These are phyloP conservation scores for Heterotilapia buettikoferi DNA, from an alignment of 2,113 vertebrate species.

Conservation along the genomic window DNA sequence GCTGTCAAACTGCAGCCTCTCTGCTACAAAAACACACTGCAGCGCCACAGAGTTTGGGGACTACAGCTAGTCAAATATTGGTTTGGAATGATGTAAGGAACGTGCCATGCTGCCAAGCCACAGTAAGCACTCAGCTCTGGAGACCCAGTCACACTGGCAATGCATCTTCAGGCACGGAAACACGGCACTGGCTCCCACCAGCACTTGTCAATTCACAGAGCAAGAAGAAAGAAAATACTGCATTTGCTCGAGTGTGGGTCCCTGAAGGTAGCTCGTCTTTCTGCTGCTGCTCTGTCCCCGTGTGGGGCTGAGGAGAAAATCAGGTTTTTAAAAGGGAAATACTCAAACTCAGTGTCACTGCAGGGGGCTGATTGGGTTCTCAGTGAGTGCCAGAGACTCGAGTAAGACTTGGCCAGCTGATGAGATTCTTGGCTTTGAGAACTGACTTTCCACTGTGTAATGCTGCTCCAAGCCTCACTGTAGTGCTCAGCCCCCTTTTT, in stretches of 20 bases:
- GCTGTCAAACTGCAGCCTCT: conserved; percentile 41
- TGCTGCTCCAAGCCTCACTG: not conserved
- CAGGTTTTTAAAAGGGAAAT: not conserved
- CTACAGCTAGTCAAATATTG: conserved; percentile 56
- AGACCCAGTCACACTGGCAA: conserved; percentile 7
- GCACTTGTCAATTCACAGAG: conserved; percentile 10
- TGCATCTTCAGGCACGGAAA: conserved; percentile 19
- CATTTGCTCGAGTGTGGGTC: conserved; percentile 32
- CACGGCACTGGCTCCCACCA: conserved; percentile 12
- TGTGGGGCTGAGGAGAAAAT: not conserved
- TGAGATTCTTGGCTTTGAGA: not conserved
- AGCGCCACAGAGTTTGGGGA: conserved; percentile 41
- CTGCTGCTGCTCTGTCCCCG: not conserved
- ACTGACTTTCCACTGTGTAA: not conserved
- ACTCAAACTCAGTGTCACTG: conserved; percentile 21
- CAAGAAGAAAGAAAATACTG: conserved; percentile 12
- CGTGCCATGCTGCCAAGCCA: conserved; percentile 12
- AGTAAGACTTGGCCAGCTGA: conserved; percentile 18
- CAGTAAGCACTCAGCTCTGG: conserved; percentile 12
- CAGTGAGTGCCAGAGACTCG: not conserved
- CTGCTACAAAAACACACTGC: not conserved
- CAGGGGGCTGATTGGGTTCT: conserved; percentile 23
- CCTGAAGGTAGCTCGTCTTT: conserved; percentile 37
- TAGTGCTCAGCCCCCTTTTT: not conserved
- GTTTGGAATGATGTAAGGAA: conserved; percentile 51